phyloP scores from a whole-genome alignment of 1,140 invertebrate genomes.

The Hyles vespertilio region DNA sequence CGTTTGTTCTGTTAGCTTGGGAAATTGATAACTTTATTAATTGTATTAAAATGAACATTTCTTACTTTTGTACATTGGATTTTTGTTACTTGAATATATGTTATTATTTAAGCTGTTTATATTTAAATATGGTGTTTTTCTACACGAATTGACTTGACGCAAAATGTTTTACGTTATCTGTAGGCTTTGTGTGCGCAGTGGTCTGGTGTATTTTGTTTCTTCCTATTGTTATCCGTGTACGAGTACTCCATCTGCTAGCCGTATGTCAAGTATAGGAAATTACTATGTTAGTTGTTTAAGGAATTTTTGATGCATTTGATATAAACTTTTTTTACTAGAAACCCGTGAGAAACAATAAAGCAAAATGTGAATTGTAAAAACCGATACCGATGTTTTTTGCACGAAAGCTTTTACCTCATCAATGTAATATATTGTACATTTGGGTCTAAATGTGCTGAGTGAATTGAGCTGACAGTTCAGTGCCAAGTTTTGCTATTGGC shows the following conservation, averaged over 20 bases:
- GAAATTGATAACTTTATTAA: constrained; percentile 54
- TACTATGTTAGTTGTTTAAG: constrained; percentile 73
- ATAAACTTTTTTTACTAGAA: constrained; percentile 75
- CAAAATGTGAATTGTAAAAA: constrained; percentile 67
- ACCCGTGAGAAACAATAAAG: constrained; percentile 56
- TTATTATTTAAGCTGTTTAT: constrained; percentile 73
- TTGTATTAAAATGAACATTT: constrained; percentile 59
- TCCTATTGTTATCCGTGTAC: constrained; percentile 59
- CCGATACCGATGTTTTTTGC: constrained; percentile 64
- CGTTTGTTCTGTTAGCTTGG: constrained; percentile 56
- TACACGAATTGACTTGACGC: constrained; percentile 59
- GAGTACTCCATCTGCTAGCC: constrained; percentile 60
- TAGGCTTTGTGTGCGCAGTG: constrained; percentile 62
- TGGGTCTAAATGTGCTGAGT: constrained; percentile 73
- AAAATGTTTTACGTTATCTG: constrained; percentile 54
- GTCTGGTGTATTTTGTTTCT: constrained; percentile 65
- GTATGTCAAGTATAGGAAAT: constrained; percentile 58
- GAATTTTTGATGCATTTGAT: constrained; percentile 76
- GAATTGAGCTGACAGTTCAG: constrained; percentile 67
- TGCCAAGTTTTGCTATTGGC: constrained; percentile 73
- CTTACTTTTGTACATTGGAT: constrained; percentile 72
- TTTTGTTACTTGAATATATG: constrained; percentile 56
- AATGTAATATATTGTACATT: constrained; percentile 76
- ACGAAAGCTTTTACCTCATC: constrained; percentile 67
- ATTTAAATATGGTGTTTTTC: constrained; percentile 64